phyloP scores from a whole-genome alignment of 1,140 invertebrate genomes.

The Penaeus japonicus region DNA sequence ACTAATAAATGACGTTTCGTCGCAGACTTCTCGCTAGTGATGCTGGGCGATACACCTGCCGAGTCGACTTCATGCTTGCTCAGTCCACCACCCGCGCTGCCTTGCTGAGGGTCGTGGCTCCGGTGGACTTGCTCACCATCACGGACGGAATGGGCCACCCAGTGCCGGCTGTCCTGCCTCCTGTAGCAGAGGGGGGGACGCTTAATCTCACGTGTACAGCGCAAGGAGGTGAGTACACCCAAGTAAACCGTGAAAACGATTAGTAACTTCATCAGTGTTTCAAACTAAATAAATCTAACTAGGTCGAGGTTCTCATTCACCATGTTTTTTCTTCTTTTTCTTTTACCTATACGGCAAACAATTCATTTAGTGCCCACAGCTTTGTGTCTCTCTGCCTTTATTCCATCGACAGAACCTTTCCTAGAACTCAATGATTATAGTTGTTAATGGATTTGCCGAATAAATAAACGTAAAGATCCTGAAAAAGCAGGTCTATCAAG shows the following conservation, averaged over 20 bases:
- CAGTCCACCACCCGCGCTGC: conserved; percentile 45
- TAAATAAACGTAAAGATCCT: too few relatives aligned
- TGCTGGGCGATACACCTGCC: conserved; percentile 53
- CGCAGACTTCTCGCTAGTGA: conserved; percentile 19
- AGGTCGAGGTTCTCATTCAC: too few relatives aligned
- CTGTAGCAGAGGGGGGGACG: conserved; percentile 54
- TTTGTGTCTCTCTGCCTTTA: background rate
- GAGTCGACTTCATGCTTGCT: conserved; percentile 55
- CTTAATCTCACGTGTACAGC: conserved; percentile 56
- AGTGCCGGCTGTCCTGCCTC: conserved; percentile 29
- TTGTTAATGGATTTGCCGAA: too few relatives aligned
- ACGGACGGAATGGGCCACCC: conserved; percentile 23
- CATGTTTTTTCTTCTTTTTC: too few relatives aligned
- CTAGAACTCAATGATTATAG: too few relatives aligned
- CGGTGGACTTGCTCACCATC: conserved; percentile 51
- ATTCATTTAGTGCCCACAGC: too few relatives aligned
- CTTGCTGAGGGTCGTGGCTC: conserved; percentile 40
- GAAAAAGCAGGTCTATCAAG: too few relatives aligned
- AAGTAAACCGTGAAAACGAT: too few relatives aligned
- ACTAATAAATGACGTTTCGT: too few relatives aligned
- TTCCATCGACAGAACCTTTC: background rate
- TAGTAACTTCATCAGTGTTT: too few relatives aligned
- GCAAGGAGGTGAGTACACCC: conserved; percentile 41
- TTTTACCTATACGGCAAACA: too few relatives aligned
- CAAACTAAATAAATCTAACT: too few relatives aligned